phyloP scores from a whole-genome alignment of 2,888 invertebrate species.

The Tetragnatha montana region DNA sequence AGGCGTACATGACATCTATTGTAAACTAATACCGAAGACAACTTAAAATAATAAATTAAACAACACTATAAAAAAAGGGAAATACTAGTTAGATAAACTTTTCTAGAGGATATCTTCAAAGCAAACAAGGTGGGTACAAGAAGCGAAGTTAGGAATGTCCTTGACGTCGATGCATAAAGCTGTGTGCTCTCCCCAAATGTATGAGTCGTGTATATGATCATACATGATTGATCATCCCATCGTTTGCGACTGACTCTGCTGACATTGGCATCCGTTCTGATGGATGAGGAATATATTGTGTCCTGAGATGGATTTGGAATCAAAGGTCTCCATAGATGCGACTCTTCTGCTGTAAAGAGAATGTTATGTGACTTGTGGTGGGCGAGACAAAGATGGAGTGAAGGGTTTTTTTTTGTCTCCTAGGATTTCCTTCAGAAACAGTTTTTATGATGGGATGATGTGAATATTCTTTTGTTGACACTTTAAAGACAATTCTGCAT shows the following conservation, averaged over 20 bases:
- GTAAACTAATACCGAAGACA: too few species aligned
- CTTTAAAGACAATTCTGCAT: too few species aligned
- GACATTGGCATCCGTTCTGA: neutral
- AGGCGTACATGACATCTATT: too few species aligned
- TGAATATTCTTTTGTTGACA: too few species aligned
- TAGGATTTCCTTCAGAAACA: neutral
- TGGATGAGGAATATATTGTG: neutral
- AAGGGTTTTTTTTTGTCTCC: neutral
- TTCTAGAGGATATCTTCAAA: too few species aligned
- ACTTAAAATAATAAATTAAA: too few species aligned
- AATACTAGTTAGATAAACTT: too few species aligned
- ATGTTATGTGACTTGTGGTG: neutral
- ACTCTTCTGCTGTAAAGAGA: neutral
- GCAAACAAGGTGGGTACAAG: too few species aligned
- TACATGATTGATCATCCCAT: neutral
- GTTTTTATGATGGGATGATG: neutral
- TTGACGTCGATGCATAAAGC: too few species aligned
- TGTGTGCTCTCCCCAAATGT: too few species aligned
- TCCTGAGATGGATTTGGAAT: neutral
- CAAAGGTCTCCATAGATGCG: neutral
- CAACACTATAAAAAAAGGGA: too few species aligned
- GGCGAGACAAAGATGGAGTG: neutral
- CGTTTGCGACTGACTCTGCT: neutral
- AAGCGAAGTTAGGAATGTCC: too few species aligned
- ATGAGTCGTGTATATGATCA: neutral